These are phyloP conservation scores for Cyclopterus lumpus DNA, from an alignment of 2,797 vertebrate species.

Conservation along the genomic window DNA sequence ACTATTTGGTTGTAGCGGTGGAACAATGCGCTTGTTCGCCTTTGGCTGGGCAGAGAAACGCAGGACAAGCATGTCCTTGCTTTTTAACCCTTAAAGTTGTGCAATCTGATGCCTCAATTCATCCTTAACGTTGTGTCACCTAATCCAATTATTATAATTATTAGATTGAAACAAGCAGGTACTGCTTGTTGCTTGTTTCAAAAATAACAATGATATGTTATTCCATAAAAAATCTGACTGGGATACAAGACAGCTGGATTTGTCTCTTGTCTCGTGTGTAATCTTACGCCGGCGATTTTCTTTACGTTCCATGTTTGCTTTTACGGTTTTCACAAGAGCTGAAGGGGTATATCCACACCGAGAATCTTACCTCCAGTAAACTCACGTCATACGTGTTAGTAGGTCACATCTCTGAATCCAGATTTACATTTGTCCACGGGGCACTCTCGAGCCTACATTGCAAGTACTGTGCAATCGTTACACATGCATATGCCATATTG, in stretches of 20 bases:
- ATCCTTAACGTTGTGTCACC: background rate
- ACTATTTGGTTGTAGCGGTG: constrained; percentile 14
- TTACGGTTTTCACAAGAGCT: constrained; percentile 8
- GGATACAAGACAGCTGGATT: background rate
- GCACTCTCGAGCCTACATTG: background rate
- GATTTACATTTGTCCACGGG: background rate
- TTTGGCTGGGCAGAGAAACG: background rate
- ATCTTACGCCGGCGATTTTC: background rate
- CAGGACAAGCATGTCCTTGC: background rate
- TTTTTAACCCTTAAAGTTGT: background rate
- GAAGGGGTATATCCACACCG: background rate
- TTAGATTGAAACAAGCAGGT: too few species aligned
- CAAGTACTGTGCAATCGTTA: background rate
- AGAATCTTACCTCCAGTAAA: background rate
- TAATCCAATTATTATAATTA: too few species aligned
- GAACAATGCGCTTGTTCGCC: constrained; percentile 21
- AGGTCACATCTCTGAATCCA: constrained; percentile 7
- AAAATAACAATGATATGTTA: too few species aligned
- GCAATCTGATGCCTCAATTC: background rate
- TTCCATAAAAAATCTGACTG: background rate
- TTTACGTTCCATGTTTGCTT: background rate
- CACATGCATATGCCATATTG: background rate
- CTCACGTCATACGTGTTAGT: background rate
- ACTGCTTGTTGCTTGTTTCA: too few species aligned
- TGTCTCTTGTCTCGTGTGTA: background rate